These are phyloP conservation scores for Venturia canescens DNA, from an alignment of 1,140 invertebrate genomes.

Conservation along the genomic window DNA sequence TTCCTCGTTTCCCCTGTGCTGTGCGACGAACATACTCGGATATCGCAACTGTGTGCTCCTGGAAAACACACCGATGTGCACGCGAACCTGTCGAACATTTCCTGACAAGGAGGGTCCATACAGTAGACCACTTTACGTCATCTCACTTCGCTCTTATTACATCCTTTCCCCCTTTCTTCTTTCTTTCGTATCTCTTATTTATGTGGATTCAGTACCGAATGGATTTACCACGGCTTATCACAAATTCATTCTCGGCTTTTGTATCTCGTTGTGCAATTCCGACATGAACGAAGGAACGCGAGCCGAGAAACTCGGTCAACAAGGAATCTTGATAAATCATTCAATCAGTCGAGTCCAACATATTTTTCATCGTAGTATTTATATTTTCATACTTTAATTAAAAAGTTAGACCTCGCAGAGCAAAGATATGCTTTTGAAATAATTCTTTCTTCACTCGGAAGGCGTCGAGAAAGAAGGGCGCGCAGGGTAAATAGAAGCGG, in stretches of 20 bases:
- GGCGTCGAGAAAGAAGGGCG: no score
- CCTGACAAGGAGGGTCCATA: background rate
- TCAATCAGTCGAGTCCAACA: no score
- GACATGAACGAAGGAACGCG: no score
- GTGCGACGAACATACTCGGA: background rate
- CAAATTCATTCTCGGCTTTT: background rate
- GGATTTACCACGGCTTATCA: background rate
- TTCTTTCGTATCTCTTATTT: conserved; percentile 39
- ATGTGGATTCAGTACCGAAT: conserved; percentile 21
- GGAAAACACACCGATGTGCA: background rate
- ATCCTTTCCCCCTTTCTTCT: background rate
- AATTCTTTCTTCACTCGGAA: no score
- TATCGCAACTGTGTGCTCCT: background rate
- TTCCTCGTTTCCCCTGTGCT: conserved; percentile 27
- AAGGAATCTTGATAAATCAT: no score
- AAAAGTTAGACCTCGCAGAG: no score
- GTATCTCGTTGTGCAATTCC: no score
- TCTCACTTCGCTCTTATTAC: background rate
- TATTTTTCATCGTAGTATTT: no score
- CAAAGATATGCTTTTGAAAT: no score
- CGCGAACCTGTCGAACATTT: background rate
- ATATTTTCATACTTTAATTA: no score
- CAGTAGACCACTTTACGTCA: conserved; percentile 24
- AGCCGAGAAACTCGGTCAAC: no score
- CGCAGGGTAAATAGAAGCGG: no score